These are phyloP conservation scores for Eupsittula cactorum DNA, from an alignment of 2,113 vertebrate species.

Conservation along the genomic window DNA sequence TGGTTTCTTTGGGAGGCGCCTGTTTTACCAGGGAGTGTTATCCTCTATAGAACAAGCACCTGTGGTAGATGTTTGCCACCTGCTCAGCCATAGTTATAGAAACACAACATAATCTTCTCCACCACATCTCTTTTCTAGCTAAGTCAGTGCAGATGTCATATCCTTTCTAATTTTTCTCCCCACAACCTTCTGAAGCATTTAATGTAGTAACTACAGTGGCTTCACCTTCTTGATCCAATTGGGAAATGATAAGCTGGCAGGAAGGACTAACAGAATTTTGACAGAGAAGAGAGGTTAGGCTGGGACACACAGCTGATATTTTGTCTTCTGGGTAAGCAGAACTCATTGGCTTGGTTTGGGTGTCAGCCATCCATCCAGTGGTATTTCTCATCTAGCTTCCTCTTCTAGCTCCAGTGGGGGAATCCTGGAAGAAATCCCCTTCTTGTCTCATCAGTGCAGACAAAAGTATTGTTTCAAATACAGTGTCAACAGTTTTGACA, in stretches of 20 bases:
- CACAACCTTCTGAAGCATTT: background rate
- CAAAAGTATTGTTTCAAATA: background rate
- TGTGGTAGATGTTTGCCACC: constrained; percentile 47
- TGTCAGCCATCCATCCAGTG: background rate
- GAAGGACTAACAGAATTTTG: background rate
- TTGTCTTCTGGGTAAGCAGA: background rate
- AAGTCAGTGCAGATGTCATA: rapidly evolving
- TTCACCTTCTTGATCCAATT: background rate
- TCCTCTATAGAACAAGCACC: background rate
- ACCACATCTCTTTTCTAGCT: background rate
- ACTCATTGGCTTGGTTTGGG: background rate
- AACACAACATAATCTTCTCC: background rate
- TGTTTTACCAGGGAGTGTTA: background rate
- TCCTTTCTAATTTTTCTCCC: background rate
- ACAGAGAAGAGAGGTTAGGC: background rate
- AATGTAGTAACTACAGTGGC: background rate
- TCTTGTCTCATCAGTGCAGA: background rate
- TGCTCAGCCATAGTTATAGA: background rate
- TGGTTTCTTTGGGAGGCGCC: background rate
- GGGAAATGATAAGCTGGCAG: background rate
- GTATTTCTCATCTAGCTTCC: background rate
- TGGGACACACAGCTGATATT: background rate
- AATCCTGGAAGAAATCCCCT: background rate
- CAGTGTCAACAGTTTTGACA: background rate
- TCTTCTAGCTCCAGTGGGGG: background rate